A percentile compares a stretch with the other conserved stretches of the same genome.
Conservation (phyloP, 2,888 invertebrate species). For the Temnothorax rugatulus region DNA sequence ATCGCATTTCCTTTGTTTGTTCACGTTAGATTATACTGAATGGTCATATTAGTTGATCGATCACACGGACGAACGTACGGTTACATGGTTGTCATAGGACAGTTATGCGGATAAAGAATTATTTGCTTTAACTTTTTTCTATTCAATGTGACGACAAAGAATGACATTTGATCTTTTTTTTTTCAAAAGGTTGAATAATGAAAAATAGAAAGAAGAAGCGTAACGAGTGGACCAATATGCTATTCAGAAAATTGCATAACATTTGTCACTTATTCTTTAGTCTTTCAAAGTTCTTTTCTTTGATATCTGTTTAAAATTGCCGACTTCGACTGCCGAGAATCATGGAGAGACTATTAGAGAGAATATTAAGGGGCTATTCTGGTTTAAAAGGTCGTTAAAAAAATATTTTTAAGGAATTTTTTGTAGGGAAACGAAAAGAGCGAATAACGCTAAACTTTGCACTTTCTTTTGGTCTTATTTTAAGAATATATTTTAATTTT, state of each 20-base stretch:
- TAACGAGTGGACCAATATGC: too few species aligned
- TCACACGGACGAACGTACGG: neutral
- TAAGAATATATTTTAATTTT: too few species aligned
- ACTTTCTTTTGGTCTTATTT: too few species aligned
- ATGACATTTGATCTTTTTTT: neutral
- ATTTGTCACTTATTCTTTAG: neutral
- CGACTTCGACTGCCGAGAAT: neutral
- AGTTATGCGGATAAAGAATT: neutral
- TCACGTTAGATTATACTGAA: neutral
- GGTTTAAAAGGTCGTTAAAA: too few species aligned
- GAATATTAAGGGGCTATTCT: too few species aligned
- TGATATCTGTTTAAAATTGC: neutral
- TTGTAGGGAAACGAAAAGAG: too few species aligned
- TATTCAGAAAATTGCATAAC: too few species aligned
- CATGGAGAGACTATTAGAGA: neutral
- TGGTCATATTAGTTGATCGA: neutral
- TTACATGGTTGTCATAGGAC: neutral
- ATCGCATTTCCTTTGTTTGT: neutral
- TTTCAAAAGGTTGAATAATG: neutral
- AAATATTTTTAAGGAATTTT: too few species aligned
- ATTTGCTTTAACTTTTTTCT: neutral
- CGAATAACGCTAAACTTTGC: too few species aligned
- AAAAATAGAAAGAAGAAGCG: too few species aligned
- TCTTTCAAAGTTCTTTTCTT: neutral
- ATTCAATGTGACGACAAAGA: neutral